A percentile compares a stretch with the other conserved stretches of the same genome.
Evolutionary conservation across 2,797 vertebrate species (phyloP).

Genomic region (Bucorvus abyssinicus): DNA sequence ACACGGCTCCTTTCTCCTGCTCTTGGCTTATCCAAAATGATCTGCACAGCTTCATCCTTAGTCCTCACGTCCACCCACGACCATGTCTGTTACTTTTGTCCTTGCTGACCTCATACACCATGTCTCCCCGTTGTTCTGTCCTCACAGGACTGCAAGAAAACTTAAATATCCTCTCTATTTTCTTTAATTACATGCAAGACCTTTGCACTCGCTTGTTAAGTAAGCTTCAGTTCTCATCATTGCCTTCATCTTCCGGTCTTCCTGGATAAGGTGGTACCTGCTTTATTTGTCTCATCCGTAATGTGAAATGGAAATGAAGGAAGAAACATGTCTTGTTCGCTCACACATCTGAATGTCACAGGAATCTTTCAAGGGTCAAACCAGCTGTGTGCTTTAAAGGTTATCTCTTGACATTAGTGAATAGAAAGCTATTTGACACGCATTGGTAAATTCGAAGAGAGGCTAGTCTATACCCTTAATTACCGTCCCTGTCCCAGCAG

Average conservation of each 20-base stretch:
- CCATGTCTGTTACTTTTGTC: not conserved
- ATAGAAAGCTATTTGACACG: not conserved
- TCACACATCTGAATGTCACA: not conserved
- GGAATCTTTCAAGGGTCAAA: not conserved
- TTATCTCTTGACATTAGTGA: not conserved
- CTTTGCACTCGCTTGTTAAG: not conserved
- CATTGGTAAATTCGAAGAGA: not conserved
- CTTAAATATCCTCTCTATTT: not conserved
- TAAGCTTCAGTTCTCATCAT: not conserved
- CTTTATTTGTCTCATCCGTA: not conserved
- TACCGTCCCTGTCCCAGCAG: not conserved
- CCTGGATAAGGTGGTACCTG: not conserved
- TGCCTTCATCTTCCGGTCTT: not conserved
- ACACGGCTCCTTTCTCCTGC: not conserved
- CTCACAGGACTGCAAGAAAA: not conserved
- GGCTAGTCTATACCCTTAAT: not conserved
- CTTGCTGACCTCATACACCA: not conserved
- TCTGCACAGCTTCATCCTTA: not conserved
- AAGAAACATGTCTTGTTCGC: not conserved
- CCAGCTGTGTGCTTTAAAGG: not conserved
- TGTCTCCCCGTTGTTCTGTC: accelerated
- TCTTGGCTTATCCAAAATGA: not conserved
- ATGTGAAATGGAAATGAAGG: not conserved
- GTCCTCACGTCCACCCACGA: not conserved
- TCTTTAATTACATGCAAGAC: not conserved